Base-by-base conservation (phyloP, 2,113 vertebrate genomes). In the Ptilorrhoa leucosticta region DNA sequence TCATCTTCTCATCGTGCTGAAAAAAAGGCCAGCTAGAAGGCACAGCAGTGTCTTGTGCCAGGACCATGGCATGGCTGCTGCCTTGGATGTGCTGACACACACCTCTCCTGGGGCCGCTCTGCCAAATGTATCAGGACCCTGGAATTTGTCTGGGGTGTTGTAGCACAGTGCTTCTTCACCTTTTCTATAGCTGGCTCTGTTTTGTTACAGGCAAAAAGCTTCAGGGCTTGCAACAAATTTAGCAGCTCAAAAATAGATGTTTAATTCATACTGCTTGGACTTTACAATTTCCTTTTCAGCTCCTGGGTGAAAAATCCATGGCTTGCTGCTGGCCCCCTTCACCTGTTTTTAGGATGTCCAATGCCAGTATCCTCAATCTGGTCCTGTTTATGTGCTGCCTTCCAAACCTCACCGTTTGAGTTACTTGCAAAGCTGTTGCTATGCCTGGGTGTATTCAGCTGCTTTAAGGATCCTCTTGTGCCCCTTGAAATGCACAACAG, bases 341-440 rank as follows among this genome's bases (percentile, higher is more conserved):
- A 83, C 89, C 79, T 92, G 64, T 92, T 96, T 64, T 61, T 75
- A 71, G 86, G 69, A 64, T 71, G 69, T 15, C 47, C 79, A 31
- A 28, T 96, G 85, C 88, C 93, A 97, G 83, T 76, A 64, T 76
- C 28, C 53, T 92, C 90, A 95, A 15, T 96, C 92, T 96, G 90
- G 64, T 90, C 72, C 50, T 90, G 64, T 78, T 94, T 78, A 75
- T 17, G 16, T 47, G 16, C 83, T 89, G 68, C 57, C 48, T 87
- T 96, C 83, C 92, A 94, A 80, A 57, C 33, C 61, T 70, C 39
- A 13, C 47, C 31, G 54, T 53, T 51, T 1, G 13, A 54, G 42
- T 73, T 69, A 65, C 37, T 93, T 60, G 39, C 57, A 81, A 89
- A 92, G 42, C 79, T 83, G 47, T 89, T 9, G 2, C 76, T 81